Evolutionary conservation across 2,113 vertebrate species (phyloP).

Genomic region (Menidia beryllina): DNA sequence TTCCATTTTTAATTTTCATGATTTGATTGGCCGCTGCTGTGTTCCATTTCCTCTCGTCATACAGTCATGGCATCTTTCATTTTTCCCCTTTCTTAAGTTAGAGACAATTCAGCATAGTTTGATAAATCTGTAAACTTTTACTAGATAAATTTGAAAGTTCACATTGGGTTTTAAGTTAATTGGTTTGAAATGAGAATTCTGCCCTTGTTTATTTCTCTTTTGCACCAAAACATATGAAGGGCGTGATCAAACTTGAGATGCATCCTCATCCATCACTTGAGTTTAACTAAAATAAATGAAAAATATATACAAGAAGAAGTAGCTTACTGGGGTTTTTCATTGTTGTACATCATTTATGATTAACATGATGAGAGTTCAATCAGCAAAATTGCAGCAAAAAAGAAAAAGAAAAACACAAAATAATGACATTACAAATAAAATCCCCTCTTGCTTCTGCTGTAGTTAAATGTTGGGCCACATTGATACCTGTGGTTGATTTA

Average conservation of each 20-base stretch:
- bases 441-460: not conserved
- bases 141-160: slow-evolving; percentile 58
- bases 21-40: slow-evolving; percentile 70
- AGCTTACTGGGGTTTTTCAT: slow-evolving; percentile 14
- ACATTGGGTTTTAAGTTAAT: slow-evolving; percentile 59
- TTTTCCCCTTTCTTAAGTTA: slow-evolving; percentile 69
- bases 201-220: slow-evolving; percentile 26
- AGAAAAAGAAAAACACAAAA: too few species aligned
- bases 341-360: slow-evolving; percentile 33
- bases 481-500: slow-evolving; percentile 33
- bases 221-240: not conserved
- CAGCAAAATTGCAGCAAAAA: not conserved
- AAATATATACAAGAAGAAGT: slow-evolving; percentile 40
- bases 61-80: slow-evolving; percentile 66
- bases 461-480: not conserved
- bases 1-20: slow-evolving; percentile 57
- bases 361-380: slow-evolving; percentile 52
- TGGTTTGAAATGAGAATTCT: slow-evolving; percentile 25
- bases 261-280: slow-evolving; percentile 19
- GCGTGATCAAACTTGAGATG: slow-evolving; percentile 1
- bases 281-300: slow-evolving; percentile 33
- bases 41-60: slow-evolving; percentile 69
- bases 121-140: slow-evolving; percentile 55
- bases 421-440: slow-evolving; percentile 8
- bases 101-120: slow-evolving; percentile 70